These are phyloP conservation scores for Emydoidea blandingii DNA, from an alignment of 2,797 vertebrate species.

Conservation along the genomic window DNA sequence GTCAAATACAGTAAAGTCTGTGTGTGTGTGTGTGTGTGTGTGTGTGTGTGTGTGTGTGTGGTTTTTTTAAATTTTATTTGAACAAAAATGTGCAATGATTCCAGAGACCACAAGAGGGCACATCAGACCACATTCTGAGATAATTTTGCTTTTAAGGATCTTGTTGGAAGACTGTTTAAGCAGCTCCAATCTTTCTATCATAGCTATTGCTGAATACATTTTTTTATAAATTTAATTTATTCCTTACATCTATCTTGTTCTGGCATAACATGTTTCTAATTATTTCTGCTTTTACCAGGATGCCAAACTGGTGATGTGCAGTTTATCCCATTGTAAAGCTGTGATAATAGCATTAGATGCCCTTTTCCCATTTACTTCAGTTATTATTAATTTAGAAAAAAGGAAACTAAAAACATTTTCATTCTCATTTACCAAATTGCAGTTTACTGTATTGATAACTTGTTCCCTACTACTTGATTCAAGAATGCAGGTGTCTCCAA, in stretches of 20 bases:
- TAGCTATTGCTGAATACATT: background rate
- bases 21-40: no score
- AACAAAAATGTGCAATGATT: background rate
- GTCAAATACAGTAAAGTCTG: background rate
- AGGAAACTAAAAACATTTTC: background rate
- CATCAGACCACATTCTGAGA: background rate
- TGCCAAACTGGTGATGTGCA: background rate
- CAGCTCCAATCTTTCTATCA: background rate
- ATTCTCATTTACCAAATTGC: background rate
- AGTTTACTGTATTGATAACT: background rate
- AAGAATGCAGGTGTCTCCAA: background rate
- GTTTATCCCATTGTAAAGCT: background rate
- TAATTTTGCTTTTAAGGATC: fast-evolving
- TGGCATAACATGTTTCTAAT: background rate
- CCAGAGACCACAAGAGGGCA: constrained; percentile 48
- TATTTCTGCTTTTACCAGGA: background rate
- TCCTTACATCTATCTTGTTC: background rate
- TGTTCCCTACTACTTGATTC: background rate
- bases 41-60: no score
- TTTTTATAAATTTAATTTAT: background rate
- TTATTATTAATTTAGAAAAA: constrained; percentile 4
- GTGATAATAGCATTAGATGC: background rate
- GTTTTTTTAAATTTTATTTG: background rate
- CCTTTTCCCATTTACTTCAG: background rate
- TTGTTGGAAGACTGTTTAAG: background rate